Evolutionary conservation across 2,113 vertebrate genomes (phyloP), one percentile per base, ranked within the genome.

Genomic region (Rana temporaria): DNA sequence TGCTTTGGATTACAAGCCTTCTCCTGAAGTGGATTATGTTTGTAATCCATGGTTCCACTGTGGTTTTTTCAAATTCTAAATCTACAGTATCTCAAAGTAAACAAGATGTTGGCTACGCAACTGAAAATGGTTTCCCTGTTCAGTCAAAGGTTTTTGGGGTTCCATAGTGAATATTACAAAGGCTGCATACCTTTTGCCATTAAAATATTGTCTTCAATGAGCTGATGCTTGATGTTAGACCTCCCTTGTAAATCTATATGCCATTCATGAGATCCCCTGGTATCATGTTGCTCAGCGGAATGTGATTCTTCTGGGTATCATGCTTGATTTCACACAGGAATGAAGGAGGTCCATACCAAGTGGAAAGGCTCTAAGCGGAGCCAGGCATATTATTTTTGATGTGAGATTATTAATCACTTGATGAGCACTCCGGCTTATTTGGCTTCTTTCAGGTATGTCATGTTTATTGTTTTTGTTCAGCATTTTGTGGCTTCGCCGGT

Each of bases 251-350:
- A 18, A 5, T 67, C 30, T 67, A 24, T 18, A n/a, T 60, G 56
- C 53, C 34, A 48, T 20, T 22, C 19, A 62, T 19, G 48, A 53
- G 30, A 4, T 48, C 70, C 42, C n/a, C 30, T 20, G 79, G 62
- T 74, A 52, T 59, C 55, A 76, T 24, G 22, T 82, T 73, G 14
- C 70, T 81, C 42, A 53, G 32, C 63, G 63, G 48, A 74, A 72
- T 74, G 52, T 18, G 59, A 76, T 67, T 83, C 11, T 75, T 83
- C 19, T 76, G 70, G n/a, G 26, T 34, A 57, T 68, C 52, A 76
- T 30, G 81, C 63, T 60, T 68, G 63, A 64, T 76, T 83, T 68
- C 81, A 76, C 81, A 83, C 71, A 83, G 72, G 81, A 83, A 83
- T 83, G 81, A 83, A 59, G 71, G 71, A 67, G 81, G 22, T n/a